Base-by-base conservation (phyloP, 2,888 invertebrate genomes). In the Drosophila nigricruria region DNA sequence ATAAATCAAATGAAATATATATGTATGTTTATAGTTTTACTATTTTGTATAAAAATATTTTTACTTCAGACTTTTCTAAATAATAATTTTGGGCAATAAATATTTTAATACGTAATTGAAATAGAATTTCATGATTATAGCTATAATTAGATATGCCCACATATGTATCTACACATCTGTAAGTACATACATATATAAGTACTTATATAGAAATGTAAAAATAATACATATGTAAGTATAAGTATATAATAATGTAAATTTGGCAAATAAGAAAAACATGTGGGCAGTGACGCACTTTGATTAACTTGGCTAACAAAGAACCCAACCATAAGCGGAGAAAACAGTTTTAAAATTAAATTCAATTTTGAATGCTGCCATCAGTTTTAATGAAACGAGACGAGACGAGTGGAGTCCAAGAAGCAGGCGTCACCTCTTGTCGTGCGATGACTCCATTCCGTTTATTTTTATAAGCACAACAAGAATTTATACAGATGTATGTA, bases 391-490 rank as follows among this genome's bases (percentile, higher is more conserved):
- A 47, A 47, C 27, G 18, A 36, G 30, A 23, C 20, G 38, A 53
- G 38, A 38, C 20, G 61, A 58, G 47, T 43, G 25, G 65, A 63
- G 30, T 52, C 32, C 30, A 52, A 71, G 34, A 45, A 59, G 36
- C 50, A 18, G 25, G 14, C 32, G 59, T 27, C 43, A 36, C 20
- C 42, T 59, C 49, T 43, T 56, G 43, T 61, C 38, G 64, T 36
- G 47, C 71, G 76, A 76, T 76, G 75, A 76, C 76, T 75, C 71
- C 76, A 75, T 68, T 43, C 45, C 10, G 54, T 63, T 70, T 67
- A 52, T 67, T 66, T 70, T 63, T 53, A 52, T 64, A 71, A 50
- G 59, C 47, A 61, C 30, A 57, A 58, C 53, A 45, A 42, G n/a
- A 20, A 56, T 6, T 30, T 30, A 30, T 2, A 54, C 34, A 32